Evolutionary conservation across 1,140 invertebrate genomes (phyloP).

Genomic region (Hestina assimilis): DNA sequence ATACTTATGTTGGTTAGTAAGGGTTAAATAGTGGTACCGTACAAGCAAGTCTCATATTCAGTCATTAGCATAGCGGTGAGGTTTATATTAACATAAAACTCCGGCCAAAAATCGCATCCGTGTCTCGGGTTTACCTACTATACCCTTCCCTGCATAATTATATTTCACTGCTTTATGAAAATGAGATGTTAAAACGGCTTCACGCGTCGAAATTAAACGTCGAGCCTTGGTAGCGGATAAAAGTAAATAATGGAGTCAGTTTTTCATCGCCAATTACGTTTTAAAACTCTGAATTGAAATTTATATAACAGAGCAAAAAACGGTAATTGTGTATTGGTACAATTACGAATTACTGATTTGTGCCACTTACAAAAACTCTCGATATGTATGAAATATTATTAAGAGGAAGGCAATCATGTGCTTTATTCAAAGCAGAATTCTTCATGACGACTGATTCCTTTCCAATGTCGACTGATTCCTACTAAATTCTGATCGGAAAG

Average conservation of each 20-base stretch:
- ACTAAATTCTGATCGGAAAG: neutral
- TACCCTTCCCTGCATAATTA: conserved; percentile 52
- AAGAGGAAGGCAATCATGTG: conserved; percentile 5
- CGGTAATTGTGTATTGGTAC: conserved; percentile 10
- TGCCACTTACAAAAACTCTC: conserved; percentile 8
- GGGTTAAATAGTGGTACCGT: conserved; percentile 42
- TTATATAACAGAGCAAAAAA: conserved; percentile 4
- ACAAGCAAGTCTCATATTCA: conserved; percentile 45
- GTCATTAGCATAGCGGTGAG: conserved; percentile 54
- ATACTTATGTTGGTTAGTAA: conserved; percentile 28
- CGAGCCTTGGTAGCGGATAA: conserved; percentile 21
- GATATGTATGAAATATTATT: conserved; percentile 16
- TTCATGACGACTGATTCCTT: conserved; percentile 12
- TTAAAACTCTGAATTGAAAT: conserved; percentile 5
- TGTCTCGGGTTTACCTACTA: conserved; percentile 30
- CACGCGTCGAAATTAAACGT: conserved; percentile 41
- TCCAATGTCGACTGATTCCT: neutral
- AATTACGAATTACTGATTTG: conserved; percentile 8
- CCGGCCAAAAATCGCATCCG: conserved; percentile 52
- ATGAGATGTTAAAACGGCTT: conserved; percentile 53
- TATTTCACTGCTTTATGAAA: conserved; percentile 59
- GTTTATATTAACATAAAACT: conserved; percentile 65
- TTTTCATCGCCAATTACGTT: neutral
- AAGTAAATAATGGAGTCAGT: conserved; percentile 19
- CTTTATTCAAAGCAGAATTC: conserved; percentile 8